Base-by-base conservation (phyloP, 2,113 vertebrate genomes). In the Thunnus maccoyii region DNA sequence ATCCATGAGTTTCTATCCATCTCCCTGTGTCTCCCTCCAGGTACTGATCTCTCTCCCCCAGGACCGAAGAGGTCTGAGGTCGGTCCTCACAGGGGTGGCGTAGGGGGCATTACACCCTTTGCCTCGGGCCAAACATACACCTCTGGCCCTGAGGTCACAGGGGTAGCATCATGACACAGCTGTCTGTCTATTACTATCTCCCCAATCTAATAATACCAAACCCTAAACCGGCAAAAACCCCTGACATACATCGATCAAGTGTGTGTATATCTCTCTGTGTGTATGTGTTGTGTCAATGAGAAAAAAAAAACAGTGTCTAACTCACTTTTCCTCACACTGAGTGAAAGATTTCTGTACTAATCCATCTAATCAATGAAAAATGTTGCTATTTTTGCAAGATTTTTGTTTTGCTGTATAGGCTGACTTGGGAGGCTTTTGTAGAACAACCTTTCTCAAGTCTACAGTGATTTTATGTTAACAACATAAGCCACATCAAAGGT, bases 141-240 rank as follows among this genome's bases (percentile, higher is more conserved):
- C 92, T 89, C 65, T 86, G 73, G 52, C 90, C 93, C 18, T 1
- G 6, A 54, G 88, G 86, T 88, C 86, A 89, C 64, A 8, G 30
- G 58, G 60, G 86, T 16, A 69, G 78, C 87, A 78, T 83, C 88
- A 86, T 90, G 86, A 91, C 85, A 88, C 88, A 88, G 91, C 91
- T 89, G 89, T 72, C 84, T 92, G 91, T 94, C 92, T 89, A 88
- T 92, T 90, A 92, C 88, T 30, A 54, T 91, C 82, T 86, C 73
- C 80, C 76, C 66, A 88, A 94, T 91, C 84, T 87, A 90, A 94
- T 94, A 90, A 85, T 22, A 67, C 74, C 71, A n/a, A 82, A 85
- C 54, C 83, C 72, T 75, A 84, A 68, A 89, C 67, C 87, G 77
- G 64, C 57, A 63, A 66, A 47, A 76, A 78, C 62, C 83, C 55